Conservation (phyloP, 2,797 vertebrate genomes). For the Crocidura indochinensis region DNA sequence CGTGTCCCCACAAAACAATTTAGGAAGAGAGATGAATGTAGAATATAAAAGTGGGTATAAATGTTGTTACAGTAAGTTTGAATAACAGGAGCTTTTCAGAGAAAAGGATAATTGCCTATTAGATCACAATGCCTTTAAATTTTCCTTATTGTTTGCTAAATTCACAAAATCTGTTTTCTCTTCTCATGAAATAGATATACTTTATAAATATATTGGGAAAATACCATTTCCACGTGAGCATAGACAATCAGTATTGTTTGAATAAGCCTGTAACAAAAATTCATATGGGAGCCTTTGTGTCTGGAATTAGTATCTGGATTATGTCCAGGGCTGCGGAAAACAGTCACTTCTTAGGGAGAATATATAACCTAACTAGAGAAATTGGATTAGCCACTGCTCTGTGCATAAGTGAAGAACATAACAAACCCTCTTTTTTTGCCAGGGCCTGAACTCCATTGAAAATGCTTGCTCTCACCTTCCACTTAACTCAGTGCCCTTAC, state of each 20-base stretch:
- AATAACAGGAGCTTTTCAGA: conserved; percentile 13
- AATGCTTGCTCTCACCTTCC: neutral
- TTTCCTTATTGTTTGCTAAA: neutral
- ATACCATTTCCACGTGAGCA: neutral
- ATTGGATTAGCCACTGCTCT: neutral
- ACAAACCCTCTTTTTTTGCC: neutral
- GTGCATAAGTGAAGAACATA: neutral
- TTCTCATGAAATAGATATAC: neutral
- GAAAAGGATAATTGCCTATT: neutral
- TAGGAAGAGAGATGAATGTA: too few relatives aligned
- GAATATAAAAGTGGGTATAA: conserved; percentile 54
- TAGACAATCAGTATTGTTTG: neutral
- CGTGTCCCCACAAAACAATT: too few relatives aligned
- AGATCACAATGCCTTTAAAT: conserved; percentile 17
- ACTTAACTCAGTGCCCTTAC: neutral
- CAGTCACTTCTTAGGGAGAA: neutral
- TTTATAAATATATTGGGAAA: neutral
- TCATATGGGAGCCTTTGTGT: too few relatives aligned
- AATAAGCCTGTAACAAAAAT: conserved; percentile 31
- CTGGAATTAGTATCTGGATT: conserved; percentile 12
- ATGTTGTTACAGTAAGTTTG: conserved; percentile 36
- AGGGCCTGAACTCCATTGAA: too few relatives aligned
- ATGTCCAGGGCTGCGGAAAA: neutral
- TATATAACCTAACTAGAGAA: neutral
- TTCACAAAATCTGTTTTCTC: conserved; percentile 13